Conservation (phyloP, 2,113 vertebrate species). For the Mungos mungo region DNA sequence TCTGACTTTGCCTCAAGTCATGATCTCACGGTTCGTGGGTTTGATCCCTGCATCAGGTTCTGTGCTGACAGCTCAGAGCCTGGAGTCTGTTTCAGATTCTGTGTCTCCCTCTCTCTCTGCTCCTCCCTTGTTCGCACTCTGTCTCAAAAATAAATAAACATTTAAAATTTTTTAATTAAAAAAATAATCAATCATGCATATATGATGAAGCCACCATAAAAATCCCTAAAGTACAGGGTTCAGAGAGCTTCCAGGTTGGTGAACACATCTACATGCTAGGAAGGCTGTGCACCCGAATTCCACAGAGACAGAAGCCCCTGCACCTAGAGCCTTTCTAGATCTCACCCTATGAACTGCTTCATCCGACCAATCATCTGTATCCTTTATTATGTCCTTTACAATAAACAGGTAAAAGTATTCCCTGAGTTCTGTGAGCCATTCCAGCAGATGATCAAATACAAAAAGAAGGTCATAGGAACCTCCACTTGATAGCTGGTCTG, state of each 20-base stretch:
- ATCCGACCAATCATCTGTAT: neutral
- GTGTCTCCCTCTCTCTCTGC: too few relatives aligned
- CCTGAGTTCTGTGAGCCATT: neutral
- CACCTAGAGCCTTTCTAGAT: neutral
- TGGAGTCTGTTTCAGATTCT: too few relatives aligned
- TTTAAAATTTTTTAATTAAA: too few relatives aligned
- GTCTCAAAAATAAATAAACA: too few relatives aligned
- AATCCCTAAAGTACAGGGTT: too few relatives aligned
- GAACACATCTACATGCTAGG: neutral
- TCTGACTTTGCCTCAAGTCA: too few relatives aligned
- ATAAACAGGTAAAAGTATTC: neutral
- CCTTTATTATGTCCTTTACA: neutral
- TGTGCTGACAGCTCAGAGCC: too few relatives aligned
- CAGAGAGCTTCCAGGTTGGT: neutral
- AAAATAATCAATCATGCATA: fast-evolving
- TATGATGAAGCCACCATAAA: neutral
- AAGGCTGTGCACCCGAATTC: neutral
- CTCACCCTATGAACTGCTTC: neutral
- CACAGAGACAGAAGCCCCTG: neutral
- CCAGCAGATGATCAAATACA: neutral
- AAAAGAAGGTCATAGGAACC: neutral
- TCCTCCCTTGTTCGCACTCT: too few relatives aligned
- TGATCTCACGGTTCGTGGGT: too few relatives aligned
- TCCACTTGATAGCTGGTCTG: neutral
- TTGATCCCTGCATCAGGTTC: too few relatives aligned